Evolutionary conservation across 1,140 invertebrate species (phyloP).

Genomic region (Trachymyrmex septentrionalis): DNA sequence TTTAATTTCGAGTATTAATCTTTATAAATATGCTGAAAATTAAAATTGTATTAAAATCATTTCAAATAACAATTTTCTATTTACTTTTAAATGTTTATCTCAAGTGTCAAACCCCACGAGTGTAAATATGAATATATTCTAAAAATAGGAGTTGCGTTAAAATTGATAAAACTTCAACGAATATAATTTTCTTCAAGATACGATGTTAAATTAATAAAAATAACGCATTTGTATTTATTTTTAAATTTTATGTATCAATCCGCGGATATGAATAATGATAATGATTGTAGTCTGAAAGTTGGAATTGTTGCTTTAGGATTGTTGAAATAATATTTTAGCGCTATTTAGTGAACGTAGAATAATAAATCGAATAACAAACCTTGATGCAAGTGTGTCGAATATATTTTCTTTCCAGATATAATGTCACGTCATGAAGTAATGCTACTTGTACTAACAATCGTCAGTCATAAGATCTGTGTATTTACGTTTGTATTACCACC

Average conservation of each 20-base stretch:
- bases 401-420: neutral
- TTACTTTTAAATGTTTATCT: neutral
- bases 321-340: neutral
- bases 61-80: neutral
- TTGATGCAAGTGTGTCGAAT: neutral
- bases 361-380: neutral
- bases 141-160: neutral
- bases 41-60: neutral
- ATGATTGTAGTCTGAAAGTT: neutral
- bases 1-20: neutral
- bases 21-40: neutral
- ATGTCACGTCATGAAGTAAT: neutral
- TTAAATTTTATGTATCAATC: neutral
- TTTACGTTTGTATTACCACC: constrained; percentile 25
- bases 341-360: neutral
- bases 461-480: neutral
- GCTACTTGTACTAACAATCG: neutral
- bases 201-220: neutral
- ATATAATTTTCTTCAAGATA: neutral
- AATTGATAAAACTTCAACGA: neutral
- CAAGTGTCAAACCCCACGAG: neutral
- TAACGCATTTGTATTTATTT: neutral
- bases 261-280: neutral
- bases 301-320: neutral
- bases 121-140: neutral